Percentiles rank a stretch among this genome's conserved stretches.
phyloP scores from a whole-genome alignment of 53 echinoderm and acorn worm genomes.

The Arbacia lixula region DNA sequence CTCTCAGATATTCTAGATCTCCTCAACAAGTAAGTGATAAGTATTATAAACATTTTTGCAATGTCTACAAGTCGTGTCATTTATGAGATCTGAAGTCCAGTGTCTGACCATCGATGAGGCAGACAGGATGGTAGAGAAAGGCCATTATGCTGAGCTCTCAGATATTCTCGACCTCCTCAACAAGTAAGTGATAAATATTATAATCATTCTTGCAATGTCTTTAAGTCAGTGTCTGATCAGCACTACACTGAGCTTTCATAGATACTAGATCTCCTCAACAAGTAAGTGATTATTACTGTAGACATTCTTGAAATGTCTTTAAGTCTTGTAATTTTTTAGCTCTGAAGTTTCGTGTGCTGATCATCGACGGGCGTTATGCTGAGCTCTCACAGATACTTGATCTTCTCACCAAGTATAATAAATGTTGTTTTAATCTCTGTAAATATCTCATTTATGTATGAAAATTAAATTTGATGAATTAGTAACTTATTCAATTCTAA shows the following conservation, averaged over 20 bases:
- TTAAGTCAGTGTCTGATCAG: constrained; percentile 73
- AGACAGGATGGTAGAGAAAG: constrained; percentile 94
- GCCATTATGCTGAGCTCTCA: constrained; percentile 83
- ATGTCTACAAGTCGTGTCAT: too few species aligned
- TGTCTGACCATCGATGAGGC: constrained; percentile 92
- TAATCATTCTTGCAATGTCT: too few species aligned
- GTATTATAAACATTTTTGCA: too few species aligned
- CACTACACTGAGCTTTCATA: constrained; percentile 84
- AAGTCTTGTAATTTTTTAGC: too few species aligned
- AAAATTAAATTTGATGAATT: too few species aligned
- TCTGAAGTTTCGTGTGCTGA: too few species aligned
- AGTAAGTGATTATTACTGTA: too few species aligned
- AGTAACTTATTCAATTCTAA: too few species aligned
- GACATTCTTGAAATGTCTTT: too few species aligned
- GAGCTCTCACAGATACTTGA: constrained; percentile 73
- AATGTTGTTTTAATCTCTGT: too few species aligned
- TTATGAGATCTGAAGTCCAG: constrained; percentile 44
- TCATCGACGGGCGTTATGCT: constrained; percentile 74
- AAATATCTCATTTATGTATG: too few species aligned
- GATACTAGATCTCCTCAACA: constrained; percentile 77
- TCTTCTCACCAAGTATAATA: constrained; percentile 73
- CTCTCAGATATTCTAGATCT: constrained; percentile 75
- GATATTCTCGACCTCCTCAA: constrained; percentile 80
- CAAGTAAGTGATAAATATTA: too few species aligned
- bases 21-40: constrained; percentile 78